A percentile compares a stretch with the other conserved stretches of the same genome.
phyloP scores from a whole-genome alignment of 2,888 invertebrate species.

The Drosophila mercatorum region DNA sequence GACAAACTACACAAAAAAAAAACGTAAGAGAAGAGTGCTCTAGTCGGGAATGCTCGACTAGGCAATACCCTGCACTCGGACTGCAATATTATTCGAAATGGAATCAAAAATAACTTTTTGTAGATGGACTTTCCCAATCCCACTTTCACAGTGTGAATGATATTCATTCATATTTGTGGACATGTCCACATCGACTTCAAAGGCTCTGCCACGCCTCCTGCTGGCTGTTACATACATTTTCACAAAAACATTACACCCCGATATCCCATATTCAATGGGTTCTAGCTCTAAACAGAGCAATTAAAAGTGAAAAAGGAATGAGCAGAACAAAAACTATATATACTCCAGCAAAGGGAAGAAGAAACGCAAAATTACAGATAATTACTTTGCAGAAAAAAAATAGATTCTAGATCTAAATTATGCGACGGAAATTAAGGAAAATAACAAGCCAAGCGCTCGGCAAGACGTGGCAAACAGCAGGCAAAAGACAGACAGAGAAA shows the following conservation, averaged over 20 bases:
- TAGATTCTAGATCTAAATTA: constrained; percentile 53
- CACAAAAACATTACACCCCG: no score
- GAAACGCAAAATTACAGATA: constrained; percentile 45
- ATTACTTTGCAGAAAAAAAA: constrained; percentile 34
- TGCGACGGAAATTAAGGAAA: constrained; percentile 27
- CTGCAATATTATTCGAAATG: no score
- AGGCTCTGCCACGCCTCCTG: no score
- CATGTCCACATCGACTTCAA: no score
- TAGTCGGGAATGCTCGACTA: no score
- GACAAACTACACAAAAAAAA: not conserved
- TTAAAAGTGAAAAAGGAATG: constrained; percentile 35
- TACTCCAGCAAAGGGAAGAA: not conserved
- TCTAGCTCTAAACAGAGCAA: constrained; percentile 50
- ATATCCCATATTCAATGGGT: no score
- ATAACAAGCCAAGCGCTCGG: constrained; percentile 14
- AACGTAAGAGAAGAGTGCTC: not conserved
- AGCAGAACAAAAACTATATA: not conserved
- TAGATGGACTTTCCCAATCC: no score
- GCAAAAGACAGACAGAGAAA: not conserved
- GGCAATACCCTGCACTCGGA: no score
- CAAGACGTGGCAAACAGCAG: constrained; percentile 18
- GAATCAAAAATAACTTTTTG: no score
- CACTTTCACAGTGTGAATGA: no score
- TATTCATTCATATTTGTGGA: no score
- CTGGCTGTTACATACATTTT: no score